Evolutionary conservation across 2,797 vertebrate species (phyloP), one percentile per base, ranked within the genome.

Genomic region (Holocentrus rufus): DNA sequence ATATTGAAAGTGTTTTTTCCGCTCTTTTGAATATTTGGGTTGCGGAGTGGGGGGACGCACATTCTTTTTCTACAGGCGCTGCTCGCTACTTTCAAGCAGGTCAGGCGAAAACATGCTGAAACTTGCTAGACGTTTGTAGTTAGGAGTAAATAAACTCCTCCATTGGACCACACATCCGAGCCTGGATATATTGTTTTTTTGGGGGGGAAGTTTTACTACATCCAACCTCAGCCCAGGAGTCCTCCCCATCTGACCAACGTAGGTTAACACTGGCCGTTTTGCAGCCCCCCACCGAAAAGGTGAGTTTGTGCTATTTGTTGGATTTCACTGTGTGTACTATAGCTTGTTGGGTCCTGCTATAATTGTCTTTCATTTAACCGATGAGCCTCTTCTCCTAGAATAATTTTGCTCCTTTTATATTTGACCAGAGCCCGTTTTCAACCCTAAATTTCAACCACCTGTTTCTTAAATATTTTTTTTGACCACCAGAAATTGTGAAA

Each of bases 211-310:
- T 80, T 79, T 69, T 63, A 31, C 55, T 42, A 23, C 83, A 53
- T 74, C 79, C 9, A 81, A 62, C 72, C 79, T 80, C 46, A 57
- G 30, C 69, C 52, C 65, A 15, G 77, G 80, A 83, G 59, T 77
- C 64, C 68, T 57, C 42, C 60, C 75, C 49, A 17, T 69, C 77
- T 7, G 72, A 65, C 46, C 59, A 20, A 61, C 62, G 7, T 52
- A 52, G 59, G 46, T 60, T 22, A 50, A 77, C 81, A 2, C 79
- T 80, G 86, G 79, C 83, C 78, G 84, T 47, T 77, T 65, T 84
- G 20, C 84, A 66, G 81, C 76, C 75, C 81, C 80, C 71, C 59
- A 69, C 75, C 78, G 59, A 59, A 11, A 72, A 92, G 90, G 91
- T 92, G 85, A 90, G 90, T 59, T 65, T 23, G 11, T 13, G 6